Evolutionary conservation across 1,140 invertebrate genomes (phyloP).

Genomic region (Bradysia coprophila): DNA sequence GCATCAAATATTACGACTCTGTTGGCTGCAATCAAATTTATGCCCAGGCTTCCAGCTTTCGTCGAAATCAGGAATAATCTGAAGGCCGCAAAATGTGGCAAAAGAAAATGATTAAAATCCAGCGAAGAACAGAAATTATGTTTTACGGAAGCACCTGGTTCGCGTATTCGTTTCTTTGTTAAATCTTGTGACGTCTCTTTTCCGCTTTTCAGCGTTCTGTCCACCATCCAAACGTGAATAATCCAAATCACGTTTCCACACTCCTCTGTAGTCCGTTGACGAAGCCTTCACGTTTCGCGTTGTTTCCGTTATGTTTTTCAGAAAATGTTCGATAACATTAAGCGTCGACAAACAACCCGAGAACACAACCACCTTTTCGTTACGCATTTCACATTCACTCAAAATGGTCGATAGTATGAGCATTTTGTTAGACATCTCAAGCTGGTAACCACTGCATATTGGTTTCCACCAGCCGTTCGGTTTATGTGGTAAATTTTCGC

Average conservation of each 20-base stretch:
- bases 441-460: conserved; percentile 29
- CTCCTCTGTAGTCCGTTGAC: conserved; percentile 30
- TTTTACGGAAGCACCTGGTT: conserved; percentile 33
- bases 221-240: conserved; percentile 87
- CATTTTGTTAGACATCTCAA: conserved; percentile 60
- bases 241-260: conserved; percentile 61
- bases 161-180: conserved; percentile 61
- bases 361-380: conserved; percentile 83
- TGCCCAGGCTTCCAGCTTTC: conserved; percentile 84
- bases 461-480: conserved; percentile 40
- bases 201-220: conserved; percentile 57
- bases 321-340: conserved; percentile 77
- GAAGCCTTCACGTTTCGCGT: too few species aligned
- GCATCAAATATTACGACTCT: conserved; percentile 95
- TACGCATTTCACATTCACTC: conserved; percentile 66
- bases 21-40: conserved; percentile 91
- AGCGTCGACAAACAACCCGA: conserved; percentile 77
- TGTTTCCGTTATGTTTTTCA: conserved; percentile 47
- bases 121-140: background rate
- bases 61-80: conserved; percentile 94
- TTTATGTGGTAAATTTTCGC: too few species aligned
- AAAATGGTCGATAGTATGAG: conserved; percentile 68
- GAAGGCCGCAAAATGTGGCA: background rate
- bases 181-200: conserved; percentile 62
- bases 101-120: background rate